These are phyloP conservation scores for Melanotaenia duboulayi DNA, from an alignment of 2,113 vertebrate genomes.

Conservation along the genomic window DNA sequence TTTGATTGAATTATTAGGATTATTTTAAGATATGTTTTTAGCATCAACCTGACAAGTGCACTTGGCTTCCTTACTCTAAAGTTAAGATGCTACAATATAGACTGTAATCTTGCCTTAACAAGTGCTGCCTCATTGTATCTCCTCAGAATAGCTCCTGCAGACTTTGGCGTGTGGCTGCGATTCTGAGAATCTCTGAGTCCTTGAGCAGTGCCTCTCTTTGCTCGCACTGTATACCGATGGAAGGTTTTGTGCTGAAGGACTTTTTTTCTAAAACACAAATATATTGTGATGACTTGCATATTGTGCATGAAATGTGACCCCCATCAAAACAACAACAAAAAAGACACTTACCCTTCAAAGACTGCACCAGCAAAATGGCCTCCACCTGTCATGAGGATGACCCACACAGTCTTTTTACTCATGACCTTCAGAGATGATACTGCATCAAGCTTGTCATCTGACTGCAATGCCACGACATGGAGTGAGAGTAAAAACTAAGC, in stretches of 20 bases:
- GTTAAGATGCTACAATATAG: not conserved
- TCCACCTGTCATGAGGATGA: slow-evolving; percentile 94
- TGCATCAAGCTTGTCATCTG: slow-evolving; percentile 61
- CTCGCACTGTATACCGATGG: slow-evolving; percentile 94
- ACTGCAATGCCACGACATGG: slow-evolving; percentile 42
- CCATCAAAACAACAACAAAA: not conserved
- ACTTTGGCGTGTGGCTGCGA: slow-evolving; percentile 82
- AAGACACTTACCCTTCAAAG: slow-evolving; percentile 87
- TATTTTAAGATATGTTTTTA: not conserved
- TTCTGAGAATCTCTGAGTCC: slow-evolving; percentile 87
- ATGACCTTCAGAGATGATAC: slow-evolving; percentile 80
- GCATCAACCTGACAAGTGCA: not conserved
- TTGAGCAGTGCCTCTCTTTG: slow-evolving; percentile 91
- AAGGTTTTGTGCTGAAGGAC: slow-evolving; percentile 94
- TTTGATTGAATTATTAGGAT: not conserved
- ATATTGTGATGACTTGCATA: not conserved
- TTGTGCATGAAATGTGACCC: not conserved
- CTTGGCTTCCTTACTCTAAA: not conserved
- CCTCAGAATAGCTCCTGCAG: slow-evolving; percentile 90
- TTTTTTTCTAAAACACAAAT: slow-evolving; percentile 81
- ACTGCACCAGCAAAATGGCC: slow-evolving; percentile 96
- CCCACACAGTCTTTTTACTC: slow-evolving; percentile 78
- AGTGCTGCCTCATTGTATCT: slow-evolving; percentile 91
- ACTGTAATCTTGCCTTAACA: slow-evolving; percentile 79
- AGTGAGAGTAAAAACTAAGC: not conserved